These are phyloP conservation scores for Polydrusus cervinus DNA, from an alignment of 2,888 invertebrate genomes.

Conservation along the genomic window DNA sequence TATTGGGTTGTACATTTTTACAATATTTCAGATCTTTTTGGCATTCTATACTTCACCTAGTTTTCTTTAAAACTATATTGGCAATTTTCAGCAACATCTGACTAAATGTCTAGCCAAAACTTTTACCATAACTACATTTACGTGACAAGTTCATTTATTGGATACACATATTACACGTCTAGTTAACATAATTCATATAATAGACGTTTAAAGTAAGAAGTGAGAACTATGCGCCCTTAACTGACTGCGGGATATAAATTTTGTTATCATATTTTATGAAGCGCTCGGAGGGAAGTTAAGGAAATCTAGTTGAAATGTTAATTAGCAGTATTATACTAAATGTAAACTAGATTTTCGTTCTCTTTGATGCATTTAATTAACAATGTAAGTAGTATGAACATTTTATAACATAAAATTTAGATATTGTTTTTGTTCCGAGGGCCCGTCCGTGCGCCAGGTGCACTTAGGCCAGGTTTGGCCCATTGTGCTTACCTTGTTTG, in stretches of 20 bases:
- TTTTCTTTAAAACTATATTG: too few relatives aligned
- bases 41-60: too few relatives aligned
- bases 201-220: constrained; percentile 10
- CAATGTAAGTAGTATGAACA: background rate
- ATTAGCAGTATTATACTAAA: constrained; percentile 1
- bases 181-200: constrained; percentile 20
- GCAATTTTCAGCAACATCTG: background rate
- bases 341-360: background rate
- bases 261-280: constrained; percentile 20
- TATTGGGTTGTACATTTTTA: too few relatives aligned
- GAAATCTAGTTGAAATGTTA: constrained; percentile 18
- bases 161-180: constrained; percentile 1
- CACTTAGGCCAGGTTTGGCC: too few relatives aligned
- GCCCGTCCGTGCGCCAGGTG: too few relatives aligned
- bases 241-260: constrained; percentile 13
- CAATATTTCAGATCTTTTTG: too few relatives aligned
- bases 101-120: constrained; percentile 3
- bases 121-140: background rate
- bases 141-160: constrained; percentile 12
- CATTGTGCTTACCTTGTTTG: too few relatives aligned
- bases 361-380: background rate
- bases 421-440: too few relatives aligned
- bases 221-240: constrained; percentile 7
- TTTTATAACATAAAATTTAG: too few relatives aligned
- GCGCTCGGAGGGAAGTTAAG: constrained; percentile 5